Base-by-base conservation (phyloP, 2,888 invertebrate genomes). In the Phaedon cochleariae region DNA sequence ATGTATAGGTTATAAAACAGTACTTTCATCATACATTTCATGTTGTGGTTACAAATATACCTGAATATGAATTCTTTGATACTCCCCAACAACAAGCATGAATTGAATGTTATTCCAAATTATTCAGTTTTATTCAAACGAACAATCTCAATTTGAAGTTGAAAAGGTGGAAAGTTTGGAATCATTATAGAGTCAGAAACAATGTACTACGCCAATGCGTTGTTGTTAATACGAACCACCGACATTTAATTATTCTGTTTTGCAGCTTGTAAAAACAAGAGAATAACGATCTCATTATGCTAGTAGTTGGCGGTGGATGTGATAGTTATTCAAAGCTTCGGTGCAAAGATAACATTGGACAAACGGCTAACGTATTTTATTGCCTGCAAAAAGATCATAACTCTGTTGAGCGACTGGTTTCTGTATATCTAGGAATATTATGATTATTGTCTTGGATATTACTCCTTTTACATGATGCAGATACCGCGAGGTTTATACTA, bases 231-330 rank as follows among this genome's bases (percentile, higher is more conserved):
- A 15, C 41, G 41, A 41, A 15, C 15, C 41, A 41, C 34, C n/a
- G 41, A 41, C 41, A 41, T 41, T 41, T 15, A 41, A 41, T 41
- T 41, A 41, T 41, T 41, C 41, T 41, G 41, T 41, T 41, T 41
- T 41, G 41, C 15, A 41, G 41, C 41, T 15, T 41, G 41, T 41
- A 15, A 41, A 41, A 41, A 41, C 41, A 41, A 41, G 41, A 41
- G 41, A 41, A 41, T 41, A 41, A 41, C 41, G 41, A 41, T 41
- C 41, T 41, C 41, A 41, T 41, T 41, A 41, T 41, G 6, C 41
- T 15, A 41, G 41, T 41, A 41, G 41, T 41, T 41, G n/a, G 41
- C 41, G 41, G 41, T 41, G 41, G 7, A 10, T 34, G 34, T 34
- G 41, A 41, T 41, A 41, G 41, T 15, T 41, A 41, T 41, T 41